Percentiles rank a stretch among this genome's conserved stretches.
These are phyloP conservation scores for Hirtodrosophila duncani DNA, from an alignment of 2,888 invertebrate species.

Conservation along the genomic window DNA sequence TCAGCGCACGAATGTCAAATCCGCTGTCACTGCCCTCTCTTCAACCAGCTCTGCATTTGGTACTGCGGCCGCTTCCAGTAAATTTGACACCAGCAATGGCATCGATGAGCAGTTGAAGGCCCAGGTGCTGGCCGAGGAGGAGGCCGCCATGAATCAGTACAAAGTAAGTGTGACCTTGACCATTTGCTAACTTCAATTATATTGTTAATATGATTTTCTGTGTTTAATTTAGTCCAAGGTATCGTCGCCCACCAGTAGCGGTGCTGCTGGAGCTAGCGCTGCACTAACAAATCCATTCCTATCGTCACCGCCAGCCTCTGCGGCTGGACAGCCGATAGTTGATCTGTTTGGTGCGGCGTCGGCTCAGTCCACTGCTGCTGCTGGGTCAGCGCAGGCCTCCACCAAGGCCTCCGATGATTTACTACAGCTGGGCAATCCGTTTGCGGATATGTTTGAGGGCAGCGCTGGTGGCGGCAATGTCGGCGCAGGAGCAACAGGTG, in stretches of 20 bases:
- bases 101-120: conserved; percentile 92
- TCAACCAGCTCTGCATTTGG: conserved; percentile 94
- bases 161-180: conserved; percentile 84
- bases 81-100: conserved; percentile 85
- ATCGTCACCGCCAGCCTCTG: conserved; percentile 83
- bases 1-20: conserved; percentile 90
- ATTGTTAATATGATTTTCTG: neutral
- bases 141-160: conserved; percentile 96
- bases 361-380: conserved; percentile 74
- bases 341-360: conserved; percentile 85
- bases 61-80: conserved; percentile 86
- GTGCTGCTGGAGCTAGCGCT: conserved; percentile 79
- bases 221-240: conserved; percentile 83
- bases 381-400: conserved; percentile 76
- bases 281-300: conserved; percentile 91
- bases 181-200: conserved; percentile 1
- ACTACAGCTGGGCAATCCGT: conserved; percentile 93
- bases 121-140: conserved; percentile 96
- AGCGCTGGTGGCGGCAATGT: conserved; percentile 77
- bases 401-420: conserved; percentile 91
- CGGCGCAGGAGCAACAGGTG: conserved; percentile 73
- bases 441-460: conserved; percentile 92
- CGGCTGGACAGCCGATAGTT: conserved; percentile 83
- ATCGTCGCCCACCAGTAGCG: conserved; percentile 85
- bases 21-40: conserved; percentile 91